Percentiles rank a stretch among this genome's conserved stretches.
These are phyloP conservation scores for Mungos mungo DNA, from an alignment of 2,113 vertebrate genomes.

Conservation along the genomic window DNA sequence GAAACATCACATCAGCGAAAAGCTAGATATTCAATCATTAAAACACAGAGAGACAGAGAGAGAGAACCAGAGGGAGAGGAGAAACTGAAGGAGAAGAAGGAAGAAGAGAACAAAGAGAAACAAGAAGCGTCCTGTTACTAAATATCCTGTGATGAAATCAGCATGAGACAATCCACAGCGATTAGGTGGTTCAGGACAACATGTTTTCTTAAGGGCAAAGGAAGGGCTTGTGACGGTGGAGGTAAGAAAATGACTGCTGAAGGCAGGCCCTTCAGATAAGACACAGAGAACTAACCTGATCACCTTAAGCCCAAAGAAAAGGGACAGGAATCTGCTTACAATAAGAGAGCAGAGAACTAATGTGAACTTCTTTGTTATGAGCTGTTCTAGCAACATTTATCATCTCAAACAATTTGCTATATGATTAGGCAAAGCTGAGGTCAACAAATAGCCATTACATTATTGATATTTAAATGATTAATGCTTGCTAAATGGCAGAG, in stretches of 20 bases:
- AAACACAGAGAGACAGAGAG: too few relatives aligned
- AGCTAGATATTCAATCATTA: background rate
- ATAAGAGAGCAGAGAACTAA: background rate
- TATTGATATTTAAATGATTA: constrained; percentile 55
- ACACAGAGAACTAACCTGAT: background rate
- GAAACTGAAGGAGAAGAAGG: background rate
- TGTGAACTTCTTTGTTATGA: background rate
- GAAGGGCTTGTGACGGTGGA: background rate
- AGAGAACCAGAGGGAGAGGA: background rate
- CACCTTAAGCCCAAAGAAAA: background rate
- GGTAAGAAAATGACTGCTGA: background rate
- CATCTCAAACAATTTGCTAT: constrained; percentile 14
- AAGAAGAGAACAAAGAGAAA: background rate
- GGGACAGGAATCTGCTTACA: background rate
- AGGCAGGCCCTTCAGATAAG: background rate
- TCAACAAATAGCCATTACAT: constrained; percentile 40
- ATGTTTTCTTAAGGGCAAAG: background rate
- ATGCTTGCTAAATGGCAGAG: constrained; percentile 30
- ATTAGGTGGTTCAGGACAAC: background rate
- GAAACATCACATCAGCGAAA: background rate
- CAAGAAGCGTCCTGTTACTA: background rate
- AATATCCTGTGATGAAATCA: background rate
- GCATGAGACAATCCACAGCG: background rate
- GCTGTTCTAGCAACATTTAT: background rate
- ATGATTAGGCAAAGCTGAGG: constrained; percentile 40